phyloP scores from a whole-genome alignment of 2,113 vertebrate species.

The Harpagus bidentatus region DNA sequence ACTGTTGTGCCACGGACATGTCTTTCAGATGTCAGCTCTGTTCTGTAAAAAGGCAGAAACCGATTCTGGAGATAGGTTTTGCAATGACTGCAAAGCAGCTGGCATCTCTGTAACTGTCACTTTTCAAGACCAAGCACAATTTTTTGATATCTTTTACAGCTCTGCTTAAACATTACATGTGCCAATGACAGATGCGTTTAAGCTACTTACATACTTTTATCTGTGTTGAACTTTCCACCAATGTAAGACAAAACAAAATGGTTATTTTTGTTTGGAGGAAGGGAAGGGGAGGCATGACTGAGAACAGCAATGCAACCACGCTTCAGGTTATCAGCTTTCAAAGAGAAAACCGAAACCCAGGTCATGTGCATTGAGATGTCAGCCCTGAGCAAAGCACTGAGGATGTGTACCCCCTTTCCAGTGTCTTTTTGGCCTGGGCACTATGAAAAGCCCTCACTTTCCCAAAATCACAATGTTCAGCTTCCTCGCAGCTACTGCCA shows the following conservation, averaged over 20 bases:
- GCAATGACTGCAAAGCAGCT: not conserved
- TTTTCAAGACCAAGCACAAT: not conserved
- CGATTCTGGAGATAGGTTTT: not conserved
- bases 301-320: not conserved
- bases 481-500: not conserved
- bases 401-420: fast-evolving
- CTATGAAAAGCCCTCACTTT: not conserved
- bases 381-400: not conserved
- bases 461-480: not conserved
- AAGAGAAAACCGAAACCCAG: not conserved
- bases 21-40: not conserved
- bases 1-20: not conserved
- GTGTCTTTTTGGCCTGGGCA: not conserved
- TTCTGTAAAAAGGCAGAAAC: not conserved
- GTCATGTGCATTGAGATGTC: not conserved
- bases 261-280: not conserved
- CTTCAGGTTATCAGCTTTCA: not conserved
- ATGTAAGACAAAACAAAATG: not conserved
- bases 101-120: not conserved
- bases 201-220: not conserved
- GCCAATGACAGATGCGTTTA: not conserved
- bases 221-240: not conserved
- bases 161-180: not conserved
- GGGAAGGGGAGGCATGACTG: not conserved
- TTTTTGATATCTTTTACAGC: not conserved